Base-by-base conservation (phyloP, 2,797 vertebrate species). In the Mycteria americana region DNA sequence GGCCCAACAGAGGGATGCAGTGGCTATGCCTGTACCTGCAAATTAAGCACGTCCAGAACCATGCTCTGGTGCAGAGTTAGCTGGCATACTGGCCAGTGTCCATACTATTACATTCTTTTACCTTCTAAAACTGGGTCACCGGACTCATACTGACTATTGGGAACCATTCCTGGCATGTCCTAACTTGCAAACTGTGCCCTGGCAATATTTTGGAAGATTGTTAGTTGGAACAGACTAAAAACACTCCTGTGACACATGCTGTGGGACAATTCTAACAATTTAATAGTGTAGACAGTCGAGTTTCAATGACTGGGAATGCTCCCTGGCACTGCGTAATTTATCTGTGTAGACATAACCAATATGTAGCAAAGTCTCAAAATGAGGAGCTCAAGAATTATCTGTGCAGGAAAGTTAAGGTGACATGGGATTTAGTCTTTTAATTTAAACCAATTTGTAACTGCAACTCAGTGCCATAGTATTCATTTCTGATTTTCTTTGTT, bases 181-280 rank as follows among this genome's bases (percentile, higher is more conserved):
- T 72, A 37, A 50, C 64, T 87, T 69, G 51, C 81, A 91, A 51
- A 93, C 88, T 92, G 89, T 91, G 77, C 51, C 72, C 91, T 91
- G 91, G 92, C 64, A 83, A 62, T 93, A 41, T 89, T 94, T 92
- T 91, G 85, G 57, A 92, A 88, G 68, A 54, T 6, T 60, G 68
- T 62, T 93, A 65, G 73, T 74, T 94, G 85, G 64, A 94, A 62
- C 70, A 87, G 81, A 67, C n/a, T 85, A 76, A 89, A 93, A 77
- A 8, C 82, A 65, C 37, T 95, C 78, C 60, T 62, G 68, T 70
- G 85, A 67, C 93, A 92, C 95, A 80, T 93, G 91, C 89, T 94
- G 75, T 75, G 89, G 95, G 78, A 88, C 78, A 95, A 53, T 79
- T 89, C 28, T 88, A 94, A 74, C 78, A 88, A 82, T 89, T 91